Evolutionary conservation across 2,888 invertebrate genomes (phyloP), one percentile per base, ranked within the genome.

Genomic region (Carterocephalus palaemon): DNA sequence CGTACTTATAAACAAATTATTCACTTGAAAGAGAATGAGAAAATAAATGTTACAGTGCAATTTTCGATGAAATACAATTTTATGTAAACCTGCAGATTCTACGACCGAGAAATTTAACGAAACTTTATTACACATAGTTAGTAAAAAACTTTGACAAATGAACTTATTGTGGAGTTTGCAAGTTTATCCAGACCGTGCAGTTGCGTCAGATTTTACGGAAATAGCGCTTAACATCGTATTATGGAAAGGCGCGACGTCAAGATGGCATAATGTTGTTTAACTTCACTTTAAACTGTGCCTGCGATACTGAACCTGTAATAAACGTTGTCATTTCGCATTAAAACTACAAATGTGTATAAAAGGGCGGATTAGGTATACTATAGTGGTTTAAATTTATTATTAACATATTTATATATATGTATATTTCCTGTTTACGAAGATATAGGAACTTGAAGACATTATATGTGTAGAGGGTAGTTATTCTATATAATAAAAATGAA

Each of bases 221-320:
- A 70, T 63, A 57, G 60, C 65, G 71, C 71, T 72, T 79, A 75
- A 73, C 74, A 74, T 70, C 80, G 80, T 80, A 79, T 80, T 80
- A 75, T 75, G 76, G 64, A 67, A 70, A 62, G 62, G 67, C 63
- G 62, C 65, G 70, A 70, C 71, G 74, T 78, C 71, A 71, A 75
- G 68, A 74, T 76, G 69, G 67, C 71, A 77, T 72, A 78, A 75
- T 70, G 69, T 64, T 68, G 71, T 70, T 72, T 66, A 75, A 75
- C 67, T 72, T 75, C 54, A 51, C 15, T 28, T 28, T 15, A 28
- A n/a, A 28, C 28, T 28, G 13, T 12, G 57, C 54, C 54, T 57
- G 60, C 56, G 60, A 64, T 70, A 67, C 59, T 59, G 55, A 66
- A 65, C 60, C 60, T 56, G 52, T 52, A 59, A 62, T 62, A 62